Evolutionary conservation across 2,113 vertebrate species (phyloP).

Genomic region (Mus spicilegus): DNA sequence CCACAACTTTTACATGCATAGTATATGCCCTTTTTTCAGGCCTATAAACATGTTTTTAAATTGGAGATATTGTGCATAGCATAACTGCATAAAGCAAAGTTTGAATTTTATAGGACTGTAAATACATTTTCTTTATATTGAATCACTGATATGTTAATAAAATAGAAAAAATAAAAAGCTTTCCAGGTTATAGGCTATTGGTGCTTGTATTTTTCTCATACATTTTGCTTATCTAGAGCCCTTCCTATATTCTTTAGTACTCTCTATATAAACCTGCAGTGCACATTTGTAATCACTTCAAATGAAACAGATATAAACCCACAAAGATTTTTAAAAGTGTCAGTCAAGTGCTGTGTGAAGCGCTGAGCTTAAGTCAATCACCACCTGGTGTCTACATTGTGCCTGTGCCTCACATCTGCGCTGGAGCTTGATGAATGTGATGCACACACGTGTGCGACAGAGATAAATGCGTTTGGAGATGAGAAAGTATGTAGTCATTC

Average conservation of each 20-base stretch:
- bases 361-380: background rate
- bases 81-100: background rate
- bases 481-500: background rate
- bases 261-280: background rate
- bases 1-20: too few species aligned
- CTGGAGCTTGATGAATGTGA: slow-evolving; percentile 34
- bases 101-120: background rate
- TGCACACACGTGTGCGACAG: background rate
- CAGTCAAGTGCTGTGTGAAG: background rate
- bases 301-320: background rate
- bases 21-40: background rate
- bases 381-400: background rate
- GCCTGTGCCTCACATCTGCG: background rate
- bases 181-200: background rate
- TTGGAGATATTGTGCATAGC: background rate
- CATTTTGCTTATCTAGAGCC: background rate
- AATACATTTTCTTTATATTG: background rate
- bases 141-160: background rate
- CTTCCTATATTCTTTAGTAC: background rate
- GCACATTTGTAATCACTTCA: background rate
- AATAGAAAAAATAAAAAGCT: background rate
- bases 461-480: slow-evolving; percentile 42
- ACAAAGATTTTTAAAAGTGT: slow-evolving; percentile 25
- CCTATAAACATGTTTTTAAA: background rate
- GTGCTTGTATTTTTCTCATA: background rate